These are phyloP conservation scores for Lypha dubia DNA, from an alignment of 2,888 invertebrate species.

Conservation along the genomic window DNA sequence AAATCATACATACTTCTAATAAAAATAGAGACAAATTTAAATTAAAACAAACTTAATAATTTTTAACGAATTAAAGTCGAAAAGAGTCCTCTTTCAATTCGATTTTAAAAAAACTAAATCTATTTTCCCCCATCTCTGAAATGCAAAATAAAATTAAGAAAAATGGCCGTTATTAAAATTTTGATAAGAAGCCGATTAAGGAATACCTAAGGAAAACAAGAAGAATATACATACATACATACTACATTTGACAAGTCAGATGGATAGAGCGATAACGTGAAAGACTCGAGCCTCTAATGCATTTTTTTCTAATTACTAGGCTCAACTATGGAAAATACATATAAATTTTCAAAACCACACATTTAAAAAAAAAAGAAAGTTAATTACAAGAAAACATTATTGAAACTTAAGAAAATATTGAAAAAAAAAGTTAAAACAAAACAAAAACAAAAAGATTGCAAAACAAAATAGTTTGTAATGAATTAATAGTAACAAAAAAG, in stretches of 20 bases:
- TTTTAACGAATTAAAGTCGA: slow-evolving; percentile 48
- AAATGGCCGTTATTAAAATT: slow-evolving; percentile 33
- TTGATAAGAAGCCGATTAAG: slow-evolving; percentile 19
- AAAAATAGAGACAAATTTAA: slow-evolving; percentile 60
- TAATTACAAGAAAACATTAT: slow-evolving; percentile 56
- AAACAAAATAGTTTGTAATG: slow-evolving; percentile 66
- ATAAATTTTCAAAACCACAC: slow-evolving; percentile 65
- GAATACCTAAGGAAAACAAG: slow-evolving; percentile 2
- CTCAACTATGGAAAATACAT: slow-evolving; percentile 37
- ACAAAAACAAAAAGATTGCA: slow-evolving; percentile 41
- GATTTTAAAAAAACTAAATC: slow-evolving; percentile 47
- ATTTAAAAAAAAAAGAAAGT: slow-evolving; percentile 64
- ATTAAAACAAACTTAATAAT: slow-evolving; percentile 51
- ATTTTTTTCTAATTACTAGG: slow-evolving; percentile 36
- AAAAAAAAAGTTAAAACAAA: slow-evolving; percentile 56
- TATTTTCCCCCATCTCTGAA: slow-evolving; percentile 5
- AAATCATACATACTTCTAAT: slow-evolving; percentile 62
- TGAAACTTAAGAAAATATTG: slow-evolving; percentile 57
- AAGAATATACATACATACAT: neutral
- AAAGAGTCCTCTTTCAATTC: slow-evolving; percentile 35
- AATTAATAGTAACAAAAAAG: slow-evolving; percentile 44
- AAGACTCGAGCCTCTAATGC: slow-evolving; percentile 25
- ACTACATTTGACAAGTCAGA: slow-evolving; percentile 33
- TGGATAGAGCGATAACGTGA: slow-evolving; percentile 1
- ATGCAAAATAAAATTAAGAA: slow-evolving; percentile 13